Conservation (phyloP, 1,140 invertebrate genomes). For the Drosophila guanche region DNA sequence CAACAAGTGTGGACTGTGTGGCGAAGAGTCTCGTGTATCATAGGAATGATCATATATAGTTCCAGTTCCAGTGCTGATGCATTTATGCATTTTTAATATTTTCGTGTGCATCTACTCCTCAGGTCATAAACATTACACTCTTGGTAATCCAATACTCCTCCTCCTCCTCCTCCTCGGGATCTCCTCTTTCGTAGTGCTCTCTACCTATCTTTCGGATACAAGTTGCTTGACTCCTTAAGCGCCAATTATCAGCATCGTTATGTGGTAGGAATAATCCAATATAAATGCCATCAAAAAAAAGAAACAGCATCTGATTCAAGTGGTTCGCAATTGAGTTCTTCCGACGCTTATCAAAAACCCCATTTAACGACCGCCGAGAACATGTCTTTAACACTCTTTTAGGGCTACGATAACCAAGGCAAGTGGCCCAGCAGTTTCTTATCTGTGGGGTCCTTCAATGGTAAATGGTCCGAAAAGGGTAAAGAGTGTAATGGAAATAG, state of each 20-base stretch:
- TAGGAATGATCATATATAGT: slow-evolving; percentile 13
- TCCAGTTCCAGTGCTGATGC: slow-evolving; percentile 45
- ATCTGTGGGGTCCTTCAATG: slow-evolving; percentile 4
- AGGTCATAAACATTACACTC: slow-evolving; percentile 36
- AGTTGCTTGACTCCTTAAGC: slow-evolving; percentile 30
- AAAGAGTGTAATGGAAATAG: too few relatives aligned
- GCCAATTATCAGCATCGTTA: slow-evolving; percentile 73
- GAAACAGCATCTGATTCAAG: slow-evolving; percentile 46
- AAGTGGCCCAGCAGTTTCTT: slow-evolving; percentile 7
- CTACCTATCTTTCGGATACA: slow-evolving; percentile 26
- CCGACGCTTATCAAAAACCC: slow-evolving; percentile 45
- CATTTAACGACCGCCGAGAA: slow-evolving; percentile 44
- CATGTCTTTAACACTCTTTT: slow-evolving; percentile 69
- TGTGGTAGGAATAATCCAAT: slow-evolving; percentile 62
- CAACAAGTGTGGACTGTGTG: slow-evolving; percentile 38
- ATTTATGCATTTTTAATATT: slow-evolving; percentile 81
- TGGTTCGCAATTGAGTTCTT: slow-evolving; percentile 34
- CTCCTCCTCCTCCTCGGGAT: slow-evolving; percentile 19
- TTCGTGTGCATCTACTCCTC: slow-evolving; percentile 17
- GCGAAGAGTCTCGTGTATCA: slow-evolving; percentile 64
- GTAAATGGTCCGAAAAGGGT: neutral
- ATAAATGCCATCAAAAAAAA: slow-evolving; percentile 42
- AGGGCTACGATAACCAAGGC: slow-evolving; percentile 32
- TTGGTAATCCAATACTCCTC: slow-evolving; percentile 43
- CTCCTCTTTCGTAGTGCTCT: slow-evolving; percentile 47